Percentiles rank a stretch among this genome's conserved stretches.
These are phyloP conservation scores for Lepeophtheirus nordmannii DNA, from an alignment of 2,888 invertebrate genomes.

Conservation along the genomic window DNA sequence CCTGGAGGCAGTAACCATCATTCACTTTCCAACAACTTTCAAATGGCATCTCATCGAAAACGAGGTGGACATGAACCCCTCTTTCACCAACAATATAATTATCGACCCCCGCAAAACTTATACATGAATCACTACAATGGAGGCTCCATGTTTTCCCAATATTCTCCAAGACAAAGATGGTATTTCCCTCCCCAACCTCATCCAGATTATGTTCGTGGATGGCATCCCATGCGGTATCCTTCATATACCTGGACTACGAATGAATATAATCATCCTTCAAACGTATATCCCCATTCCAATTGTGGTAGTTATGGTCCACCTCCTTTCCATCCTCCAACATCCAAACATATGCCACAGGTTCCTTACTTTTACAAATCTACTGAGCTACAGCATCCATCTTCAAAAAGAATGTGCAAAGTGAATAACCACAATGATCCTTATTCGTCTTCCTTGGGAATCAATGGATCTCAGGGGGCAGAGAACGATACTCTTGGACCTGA, in stretches of 20 bases:
- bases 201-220: background rate
- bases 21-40: background rate
- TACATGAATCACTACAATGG: background rate
- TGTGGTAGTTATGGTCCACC: background rate
- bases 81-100: background rate
- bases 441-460: background rate
- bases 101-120: background rate
- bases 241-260: background rate
- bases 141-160: background rate
- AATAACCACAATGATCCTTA: background rate
- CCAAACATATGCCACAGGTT: background rate
- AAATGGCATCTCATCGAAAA: background rate
- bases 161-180: background rate
- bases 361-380: background rate
- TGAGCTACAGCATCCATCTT: background rate
- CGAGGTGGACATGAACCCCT: background rate
- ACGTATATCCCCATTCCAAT: background rate
- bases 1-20: background rate
- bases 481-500: background rate
- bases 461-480: background rate
- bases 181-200: background rate
- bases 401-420: background rate
- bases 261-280: background rate
- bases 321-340: background rate
- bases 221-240: conserved; percentile 1